Conservation (phyloP, 2,888 invertebrate genomes). For the Microplitis manilae region DNA sequence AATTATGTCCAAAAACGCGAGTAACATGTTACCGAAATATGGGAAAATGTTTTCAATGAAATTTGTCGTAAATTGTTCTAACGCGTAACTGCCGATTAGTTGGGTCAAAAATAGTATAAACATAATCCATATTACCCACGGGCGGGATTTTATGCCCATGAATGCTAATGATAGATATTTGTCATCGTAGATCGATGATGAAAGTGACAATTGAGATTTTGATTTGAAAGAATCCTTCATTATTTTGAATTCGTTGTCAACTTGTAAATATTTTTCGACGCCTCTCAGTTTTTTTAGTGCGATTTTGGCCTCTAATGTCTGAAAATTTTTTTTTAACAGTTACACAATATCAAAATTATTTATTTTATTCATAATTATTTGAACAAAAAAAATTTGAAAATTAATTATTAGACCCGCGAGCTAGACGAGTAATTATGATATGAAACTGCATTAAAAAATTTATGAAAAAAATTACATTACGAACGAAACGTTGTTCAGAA, state of each 20-base stretch:
- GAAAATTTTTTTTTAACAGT: constrained; percentile 19
- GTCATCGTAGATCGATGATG: background rate
- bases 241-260: constrained; percentile 51
- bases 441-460: no score
- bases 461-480: no score
- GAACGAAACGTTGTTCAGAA: background rate
- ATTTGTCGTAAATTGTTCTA: constrained; percentile 45
- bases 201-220: no score
- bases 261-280: constrained; percentile 44
- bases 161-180: background rate
- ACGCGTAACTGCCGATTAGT: constrained; percentile 51
- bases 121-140: constrained; percentile 30
- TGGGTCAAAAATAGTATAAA: constrained; percentile 50
- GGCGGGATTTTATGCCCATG: background rate
- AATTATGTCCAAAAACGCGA: constrained; percentile 45
- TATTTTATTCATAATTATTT: no score
- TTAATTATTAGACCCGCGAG: no score
- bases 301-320: constrained; percentile 54
- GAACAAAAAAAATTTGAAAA: no score
- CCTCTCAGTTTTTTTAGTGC: constrained; percentile 50
- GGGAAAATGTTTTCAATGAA: constrained; percentile 44
- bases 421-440: no score
- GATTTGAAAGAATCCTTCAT: constrained; percentile 49
- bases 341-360: background rate
- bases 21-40: constrained; percentile 41